Conservation (phyloP, 2,888 invertebrate species). For the Drosophila buzzatii region DNA sequence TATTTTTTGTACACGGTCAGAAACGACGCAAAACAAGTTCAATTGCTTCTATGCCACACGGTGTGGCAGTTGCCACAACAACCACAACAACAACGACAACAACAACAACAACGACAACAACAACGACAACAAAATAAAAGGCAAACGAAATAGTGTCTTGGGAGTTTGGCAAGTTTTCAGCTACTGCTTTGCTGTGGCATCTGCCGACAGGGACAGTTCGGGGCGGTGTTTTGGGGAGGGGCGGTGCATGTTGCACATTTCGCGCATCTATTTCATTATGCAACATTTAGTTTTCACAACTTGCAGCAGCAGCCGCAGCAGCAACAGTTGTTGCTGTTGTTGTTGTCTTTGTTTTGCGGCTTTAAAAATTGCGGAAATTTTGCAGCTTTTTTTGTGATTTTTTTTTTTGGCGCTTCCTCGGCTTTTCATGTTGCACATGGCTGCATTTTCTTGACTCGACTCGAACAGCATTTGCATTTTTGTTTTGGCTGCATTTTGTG, state of each 20-base stretch:
- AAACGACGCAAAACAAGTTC: constrained; percentile 68
- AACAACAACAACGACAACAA: too few species aligned
- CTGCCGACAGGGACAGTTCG: constrained; percentile 39
- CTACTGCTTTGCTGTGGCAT: constrained; percentile 54
- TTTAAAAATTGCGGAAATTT: constrained; percentile 73
- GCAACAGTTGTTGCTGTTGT: constrained; percentile 28
- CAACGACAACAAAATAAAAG: constrained; percentile 2
- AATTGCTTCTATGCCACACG: constrained; percentile 59
- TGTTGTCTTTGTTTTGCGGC: constrained; percentile 45
- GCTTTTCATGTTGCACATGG: constrained; percentile 66
- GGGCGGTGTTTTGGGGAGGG: constrained; percentile 14
- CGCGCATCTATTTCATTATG: constrained; percentile 81
- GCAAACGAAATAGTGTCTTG: constrained; percentile 44
- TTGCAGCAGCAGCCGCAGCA: constrained; percentile 47
- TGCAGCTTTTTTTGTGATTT: constrained; percentile 17
- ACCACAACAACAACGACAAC: constrained; percentile 13
- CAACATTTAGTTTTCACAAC: constrained; percentile 70
- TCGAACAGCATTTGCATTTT: constrained; percentile 67
- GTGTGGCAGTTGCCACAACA: constrained; percentile 35
- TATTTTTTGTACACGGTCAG: constrained; percentile 27
- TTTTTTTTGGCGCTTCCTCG: constrained; percentile 29
- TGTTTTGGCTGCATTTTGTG: constrained; percentile 29
- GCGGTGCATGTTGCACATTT: constrained; percentile 66
- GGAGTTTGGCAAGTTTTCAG: constrained; percentile 67
- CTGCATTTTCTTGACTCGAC: constrained; percentile 59